Base-by-base conservation (phyloP, 1,140 invertebrate species). In the Oncopodura yosiiana region DNA sequence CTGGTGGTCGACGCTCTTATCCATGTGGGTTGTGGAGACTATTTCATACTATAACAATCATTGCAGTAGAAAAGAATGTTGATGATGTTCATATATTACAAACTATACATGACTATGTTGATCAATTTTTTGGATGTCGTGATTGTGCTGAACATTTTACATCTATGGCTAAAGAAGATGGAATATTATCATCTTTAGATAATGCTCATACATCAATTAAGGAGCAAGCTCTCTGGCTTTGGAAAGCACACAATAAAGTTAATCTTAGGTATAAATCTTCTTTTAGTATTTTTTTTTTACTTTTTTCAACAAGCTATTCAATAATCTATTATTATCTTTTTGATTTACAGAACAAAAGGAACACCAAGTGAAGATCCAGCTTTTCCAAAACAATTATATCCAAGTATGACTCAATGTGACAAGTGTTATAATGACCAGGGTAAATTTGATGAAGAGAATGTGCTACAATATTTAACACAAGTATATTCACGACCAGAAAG, bases 1-100 rank as follows among this genome's bases (percentile, higher is more conserved):
- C 80, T 1, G 72, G 76, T 62, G 60, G 60, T 39, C 75, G 69
- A 60, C 77, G 94, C 42, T 91, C 93, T n/a, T 98, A 91, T 69
- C 87, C 93, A 1, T 99, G 95, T 73, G 83, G 88, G 0, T 71
- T 99, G 14, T 99, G 95, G 95, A 86, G 80, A 30, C 73, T 94
- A 53, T 99, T 97, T 69, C 95, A 99, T 68, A 87, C 84, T 38
- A 69, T 99, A 21, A 92, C 89, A 9, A 86, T 95, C 0, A 83
- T 83, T 67, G 70, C 73, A 19, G 82, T 83, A 42, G 78, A 80
- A 1, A 70, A 74, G 12, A 67, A 72, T 46, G n/a, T n/a, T n/a
- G 64, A 66, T 45, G 49, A 62, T 24, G 60, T 53, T 19, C 63
- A 81, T 65, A 81, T 95, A 11, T 70, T 97, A 1, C 71, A 76